Evolutionary conservation across 2,888 invertebrate genomes (phyloP), one percentile per base, ranked within the genome.

Genomic region (Pollenia angustigena): DNA sequence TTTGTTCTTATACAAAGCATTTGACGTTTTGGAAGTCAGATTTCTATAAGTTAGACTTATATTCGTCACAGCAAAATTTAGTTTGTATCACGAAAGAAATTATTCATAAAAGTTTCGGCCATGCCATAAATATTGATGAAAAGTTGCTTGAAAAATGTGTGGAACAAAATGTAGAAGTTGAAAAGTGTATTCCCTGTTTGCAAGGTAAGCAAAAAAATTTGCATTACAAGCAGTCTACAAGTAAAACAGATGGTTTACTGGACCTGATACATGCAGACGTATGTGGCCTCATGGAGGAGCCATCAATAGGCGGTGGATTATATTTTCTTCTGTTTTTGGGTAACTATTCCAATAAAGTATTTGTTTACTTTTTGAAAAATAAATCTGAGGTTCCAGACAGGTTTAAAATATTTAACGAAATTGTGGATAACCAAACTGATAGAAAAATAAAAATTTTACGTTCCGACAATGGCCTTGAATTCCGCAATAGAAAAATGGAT

Each of bases 391-490:
- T 62, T 64, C 42, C 62, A 23, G 32, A 1, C 23, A 40, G 16
- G 48, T 69, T 79, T 60, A 44, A 46, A 18, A 50, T 40, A 1
- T 78, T 66, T 18, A 78, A 52, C 4, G 4, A 54, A 9, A 48
- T 66, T 1, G 32, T 32, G 4, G 32, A 32, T 1, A 32, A 32
- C 32, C 6, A 32, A 32, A 32, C 32, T 6, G 42, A 50, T 16
- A 79, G 14, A 12, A 66, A 46, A 14, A 79, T 68, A 48, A 79
- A 79, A 44, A 46, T 79, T 12, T 32, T 52, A 0, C 64, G 76
- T 18, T 50, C 66, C 2, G 76, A 76, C 42, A 76, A 76, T 64
- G 64, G 76, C 11, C n/a, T 62, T 12, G 76, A 76, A 40, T 76
- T 52, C 14, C 50, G 62, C 14, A 76, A 76, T 18, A 54, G 42